Evolutionary conservation across 2,888 invertebrate species (phyloP), one percentile per base, ranked within the genome.

Genomic region (Tryphoninae sp.): DNA sequence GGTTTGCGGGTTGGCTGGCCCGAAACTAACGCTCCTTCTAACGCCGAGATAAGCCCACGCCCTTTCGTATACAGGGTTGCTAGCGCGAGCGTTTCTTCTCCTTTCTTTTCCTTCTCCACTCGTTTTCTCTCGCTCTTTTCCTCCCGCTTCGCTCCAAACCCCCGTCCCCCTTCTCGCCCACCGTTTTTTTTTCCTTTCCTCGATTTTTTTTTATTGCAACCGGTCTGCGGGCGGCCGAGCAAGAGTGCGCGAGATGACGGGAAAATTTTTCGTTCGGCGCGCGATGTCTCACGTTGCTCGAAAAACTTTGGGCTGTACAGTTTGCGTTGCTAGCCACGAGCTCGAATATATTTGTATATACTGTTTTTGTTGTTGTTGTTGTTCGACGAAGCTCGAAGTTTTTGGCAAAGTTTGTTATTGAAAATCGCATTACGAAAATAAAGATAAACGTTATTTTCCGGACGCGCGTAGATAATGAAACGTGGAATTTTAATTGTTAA

Each of bases 171-270:
- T 13, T 33, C 49, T 53, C 64, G 33, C 65, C 45, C 73, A 45
- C 69, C 40, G 16, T 55, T 26, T 69, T 65, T 53, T 65, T 65
- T 73, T 42, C 26, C 26, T 69, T 22, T 65, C 67, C 26, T 33
- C 51, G 55, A 51, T 11, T 59, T 16, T 81, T 79, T 67, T 82
- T 83, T 83, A 84, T 84, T 84, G 83, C 84, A 80, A 84, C 83
- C 83, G 82, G 83, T 82, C 78, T 62, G 77, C 78, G 77, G 72
- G 76, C 77, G 65, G 62, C 67, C 16, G 13, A 13, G 45, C 11
- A 45, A 74, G 51, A 53, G 68, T 58, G 79, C 68, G 80, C 79
- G 59, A 77, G 75, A 71, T 78, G 79, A 82, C 69, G 75, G 64
- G 69, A 73, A 71, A 78, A 74, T 51, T 53, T 83, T 72, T 78